A percentile compares a stretch with the other conserved stretches of the same genome.
These are phyloP conservation scores for Orius laevigatus DNA, from an alignment of 1,140 invertebrate genomes.

Conservation along the genomic window DNA sequence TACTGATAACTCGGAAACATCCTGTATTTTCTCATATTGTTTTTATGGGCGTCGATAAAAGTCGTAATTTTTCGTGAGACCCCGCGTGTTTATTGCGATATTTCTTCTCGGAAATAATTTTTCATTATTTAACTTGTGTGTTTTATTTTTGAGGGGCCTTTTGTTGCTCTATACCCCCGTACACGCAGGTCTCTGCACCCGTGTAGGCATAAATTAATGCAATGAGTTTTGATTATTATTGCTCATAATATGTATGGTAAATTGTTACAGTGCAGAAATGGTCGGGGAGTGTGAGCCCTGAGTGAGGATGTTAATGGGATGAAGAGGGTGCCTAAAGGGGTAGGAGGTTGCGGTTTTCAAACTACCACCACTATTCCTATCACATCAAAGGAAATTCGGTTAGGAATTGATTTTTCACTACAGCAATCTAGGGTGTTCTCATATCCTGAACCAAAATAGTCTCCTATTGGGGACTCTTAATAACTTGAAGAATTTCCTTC, in stretches of 20 bases:
- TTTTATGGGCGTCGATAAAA: background rate
- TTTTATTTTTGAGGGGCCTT: slow-evolving; percentile 1
- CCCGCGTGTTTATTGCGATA: background rate
- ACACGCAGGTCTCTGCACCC: too few relatives aligned
- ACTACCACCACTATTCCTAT: too few relatives aligned
- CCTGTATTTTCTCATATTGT: slow-evolving; percentile 1
- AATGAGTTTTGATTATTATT: slow-evolving; percentile 11
- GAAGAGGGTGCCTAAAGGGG: too few relatives aligned
- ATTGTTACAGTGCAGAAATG: slow-evolving; percentile 1
- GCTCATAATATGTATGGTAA: slow-evolving; percentile 5
- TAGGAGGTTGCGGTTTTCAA: too few relatives aligned
- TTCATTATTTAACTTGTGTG: background rate
- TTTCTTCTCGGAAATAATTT: background rate
- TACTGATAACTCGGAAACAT: background rate
- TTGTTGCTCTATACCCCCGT: background rate
- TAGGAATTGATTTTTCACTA: too few relatives aligned
- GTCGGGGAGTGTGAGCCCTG: too few relatives aligned
- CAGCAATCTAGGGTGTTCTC: too few relatives aligned
- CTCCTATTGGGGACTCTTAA: too few relatives aligned
- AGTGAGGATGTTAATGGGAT: too few relatives aligned
- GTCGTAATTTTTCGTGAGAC: slow-evolving; percentile 2
- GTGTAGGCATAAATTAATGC: slow-evolving; percentile 8
- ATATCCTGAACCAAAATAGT: too few relatives aligned
- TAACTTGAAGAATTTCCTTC: too few relatives aligned
- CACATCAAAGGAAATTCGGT: too few relatives aligned